phyloP scores from a whole-genome alignment of 2,113 vertebrate species.

The Poecile atricapillus region DNA sequence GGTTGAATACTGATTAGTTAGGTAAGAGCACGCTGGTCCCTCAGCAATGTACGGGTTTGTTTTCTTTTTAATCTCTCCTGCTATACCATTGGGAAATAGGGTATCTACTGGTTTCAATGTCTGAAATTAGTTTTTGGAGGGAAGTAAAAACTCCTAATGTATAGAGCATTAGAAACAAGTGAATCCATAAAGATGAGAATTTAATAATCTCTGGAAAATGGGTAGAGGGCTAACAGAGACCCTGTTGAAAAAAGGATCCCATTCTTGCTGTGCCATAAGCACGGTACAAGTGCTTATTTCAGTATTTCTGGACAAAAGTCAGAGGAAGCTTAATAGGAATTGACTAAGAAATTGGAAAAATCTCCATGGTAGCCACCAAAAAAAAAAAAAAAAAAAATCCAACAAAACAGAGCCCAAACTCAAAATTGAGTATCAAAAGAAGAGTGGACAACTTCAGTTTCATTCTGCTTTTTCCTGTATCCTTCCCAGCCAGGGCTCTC shows the following conservation, averaged over 20 bases:
- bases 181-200: background rate
- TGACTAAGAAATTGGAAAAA: background rate
- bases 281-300: background rate
- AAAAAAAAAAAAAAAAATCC: background rate
- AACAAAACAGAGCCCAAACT: background rate
- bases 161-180: background rate
- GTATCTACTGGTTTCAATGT: background rate
- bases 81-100: background rate
- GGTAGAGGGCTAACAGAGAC: background rate
- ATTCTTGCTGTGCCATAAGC: background rate
- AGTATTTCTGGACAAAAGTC: background rate
- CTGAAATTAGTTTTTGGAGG: constrained; percentile 2
- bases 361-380: background rate
- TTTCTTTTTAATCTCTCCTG: background rate
- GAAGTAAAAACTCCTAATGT: background rate
- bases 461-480: background rate
- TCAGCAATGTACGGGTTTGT: background rate
- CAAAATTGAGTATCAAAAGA: background rate
- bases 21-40: background rate
- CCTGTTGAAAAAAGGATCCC: background rate
- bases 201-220: background rate
- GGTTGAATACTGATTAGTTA: background rate
- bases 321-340: background rate
- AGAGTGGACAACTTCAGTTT: background rate
- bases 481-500: no score